A percentile compares a stretch with the other conserved stretches of the same genome.
These are phyloP conservation scores for Metalampra italica DNA, from an alignment of 2,888 invertebrate species.

Conservation along the genomic window DNA sequence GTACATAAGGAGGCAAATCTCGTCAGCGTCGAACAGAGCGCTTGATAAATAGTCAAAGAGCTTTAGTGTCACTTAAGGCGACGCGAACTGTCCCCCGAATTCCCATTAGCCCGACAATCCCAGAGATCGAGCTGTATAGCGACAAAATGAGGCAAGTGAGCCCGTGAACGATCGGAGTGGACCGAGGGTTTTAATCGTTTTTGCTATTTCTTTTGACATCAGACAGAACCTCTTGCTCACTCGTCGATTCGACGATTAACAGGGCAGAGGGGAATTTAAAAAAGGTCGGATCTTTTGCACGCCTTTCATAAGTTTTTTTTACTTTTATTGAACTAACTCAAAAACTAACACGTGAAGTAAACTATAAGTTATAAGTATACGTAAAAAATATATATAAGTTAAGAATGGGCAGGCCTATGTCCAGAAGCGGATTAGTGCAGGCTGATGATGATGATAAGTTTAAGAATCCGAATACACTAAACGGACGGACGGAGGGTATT, in stretches of 20 bases:
- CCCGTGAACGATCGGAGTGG: conserved; percentile 1
- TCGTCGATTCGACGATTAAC: not conserved
- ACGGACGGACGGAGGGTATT: no score
- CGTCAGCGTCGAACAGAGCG: conserved; percentile 12
- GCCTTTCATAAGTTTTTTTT: no score
- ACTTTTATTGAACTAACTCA: no score
- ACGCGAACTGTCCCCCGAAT: conserved; percentile 16
- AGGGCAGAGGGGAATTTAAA: no score
- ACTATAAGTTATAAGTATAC: no score
- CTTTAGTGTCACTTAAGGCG: conserved; percentile 17
- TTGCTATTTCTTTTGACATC: conserved; percentile 15
- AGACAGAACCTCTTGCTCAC: not conserved
- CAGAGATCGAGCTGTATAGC: conserved; percentile 17
- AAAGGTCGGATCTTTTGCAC: no score
- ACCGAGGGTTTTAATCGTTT: conserved; percentile 25
- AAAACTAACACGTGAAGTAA: no score
- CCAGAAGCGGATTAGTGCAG: no score
- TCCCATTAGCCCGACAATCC: conserved; percentile 21
- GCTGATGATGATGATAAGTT: no score
- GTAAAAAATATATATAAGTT: no score
- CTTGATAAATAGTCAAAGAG: conserved; percentile 22
- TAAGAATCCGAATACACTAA: no score
- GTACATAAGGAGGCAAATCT: conserved; percentile 9
- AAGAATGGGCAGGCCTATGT: no score
- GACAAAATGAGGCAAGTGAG: conserved; percentile 14